Conservation (phyloP, 2,113 vertebrate species). For the Catharus minimus region DNA sequence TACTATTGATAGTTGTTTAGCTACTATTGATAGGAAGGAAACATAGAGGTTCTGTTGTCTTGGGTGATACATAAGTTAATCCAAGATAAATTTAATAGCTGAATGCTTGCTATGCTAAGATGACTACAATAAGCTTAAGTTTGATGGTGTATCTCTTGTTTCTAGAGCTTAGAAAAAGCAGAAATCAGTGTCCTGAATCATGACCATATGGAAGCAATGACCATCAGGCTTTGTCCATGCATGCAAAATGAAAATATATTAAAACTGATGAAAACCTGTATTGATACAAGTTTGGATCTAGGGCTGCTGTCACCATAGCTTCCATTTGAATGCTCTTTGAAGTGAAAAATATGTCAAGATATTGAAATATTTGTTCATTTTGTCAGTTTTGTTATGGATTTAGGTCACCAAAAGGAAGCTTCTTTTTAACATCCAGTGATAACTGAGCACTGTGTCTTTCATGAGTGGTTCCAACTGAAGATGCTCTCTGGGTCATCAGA, state of each 20-base stretch:
- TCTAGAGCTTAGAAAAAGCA: background rate
- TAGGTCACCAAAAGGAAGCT: background rate
- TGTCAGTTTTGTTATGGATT: background rate
- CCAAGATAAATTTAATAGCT: background rate
- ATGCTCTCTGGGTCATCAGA: background rate
- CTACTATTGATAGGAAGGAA: background rate
- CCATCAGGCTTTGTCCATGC: background rate
- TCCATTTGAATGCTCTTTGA: background rate
- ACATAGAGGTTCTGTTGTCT: background rate
- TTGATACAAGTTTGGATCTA: background rate
- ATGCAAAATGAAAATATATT: background rate
- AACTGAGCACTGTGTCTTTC: background rate
- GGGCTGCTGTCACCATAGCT: background rate
- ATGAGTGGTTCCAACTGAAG: background rate
- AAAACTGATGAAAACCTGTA: background rate
- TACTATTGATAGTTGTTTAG: background rate
- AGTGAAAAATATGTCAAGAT: background rate
- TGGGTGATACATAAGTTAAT: background rate
- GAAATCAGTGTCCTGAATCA: background rate
- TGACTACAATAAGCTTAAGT: background rate
- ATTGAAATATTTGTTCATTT: background rate
- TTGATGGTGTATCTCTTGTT: background rate
- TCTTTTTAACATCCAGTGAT: background rate
- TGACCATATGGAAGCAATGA: rapidly evolving
- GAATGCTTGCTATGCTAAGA: background rate